Percentiles rank a stretch among this genome's conserved stretches.
These are phyloP conservation scores for Ceratina calcarata DNA, from an alignment of 1,140 invertebrate genomes.

Conservation along the genomic window DNA sequence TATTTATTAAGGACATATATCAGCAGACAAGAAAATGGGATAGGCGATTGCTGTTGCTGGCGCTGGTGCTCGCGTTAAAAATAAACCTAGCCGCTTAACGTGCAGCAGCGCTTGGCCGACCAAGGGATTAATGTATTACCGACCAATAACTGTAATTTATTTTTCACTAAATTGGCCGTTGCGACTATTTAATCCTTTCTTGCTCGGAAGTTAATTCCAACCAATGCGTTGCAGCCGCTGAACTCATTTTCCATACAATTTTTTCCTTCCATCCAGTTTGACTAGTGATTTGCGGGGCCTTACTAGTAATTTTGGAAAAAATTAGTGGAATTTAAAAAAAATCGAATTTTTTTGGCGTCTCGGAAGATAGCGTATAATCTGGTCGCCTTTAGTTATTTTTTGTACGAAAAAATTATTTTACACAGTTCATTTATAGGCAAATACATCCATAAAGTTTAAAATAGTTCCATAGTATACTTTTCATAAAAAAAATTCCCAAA, in stretches of 20 bases:
- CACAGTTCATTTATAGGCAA: no score
- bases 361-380: no score
- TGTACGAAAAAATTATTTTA: no score
- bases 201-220: constrained; percentile 16
- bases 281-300: no score
- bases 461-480: no score
- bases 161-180: constrained; percentile 31
- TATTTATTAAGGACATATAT: constrained; percentile 33
- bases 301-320: no score
- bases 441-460: no score
- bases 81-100: constrained; percentile 4
- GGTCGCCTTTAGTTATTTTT: no score
- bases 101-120: neutral
- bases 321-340: no score
- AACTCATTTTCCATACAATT: neutral
- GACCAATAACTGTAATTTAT: constrained; percentile 46
- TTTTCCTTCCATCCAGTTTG: neutral
- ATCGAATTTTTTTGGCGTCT: no score
- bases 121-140: constrained; percentile 32
- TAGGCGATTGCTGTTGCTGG: no score
- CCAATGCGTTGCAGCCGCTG: neutral
- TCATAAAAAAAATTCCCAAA: no score
- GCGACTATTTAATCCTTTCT: constrained; percentile 28
- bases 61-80: constrained; percentile 4
- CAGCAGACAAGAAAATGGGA: neutral